Conservation (phyloP, 2,888 invertebrate genomes). For the Abrostola triplasia region DNA sequence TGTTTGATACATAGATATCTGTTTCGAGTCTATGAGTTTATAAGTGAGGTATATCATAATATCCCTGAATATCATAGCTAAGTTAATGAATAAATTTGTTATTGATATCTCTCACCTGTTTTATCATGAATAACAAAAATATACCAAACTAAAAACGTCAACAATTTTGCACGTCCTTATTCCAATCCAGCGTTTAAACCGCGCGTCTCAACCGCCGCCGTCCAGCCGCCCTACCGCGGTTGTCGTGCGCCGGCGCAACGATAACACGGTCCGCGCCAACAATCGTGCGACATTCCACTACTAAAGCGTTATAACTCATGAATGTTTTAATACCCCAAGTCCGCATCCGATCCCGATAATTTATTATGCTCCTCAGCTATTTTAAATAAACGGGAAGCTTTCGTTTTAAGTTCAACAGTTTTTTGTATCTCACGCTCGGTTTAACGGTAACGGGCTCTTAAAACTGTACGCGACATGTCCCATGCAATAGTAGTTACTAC, state of each 20-base stretch:
- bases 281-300: slow-evolving; percentile 63
- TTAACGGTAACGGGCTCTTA: slow-evolving; percentile 4
- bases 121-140: no score
- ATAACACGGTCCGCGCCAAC: slow-evolving; percentile 59
- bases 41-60: no score
- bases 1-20: no score
- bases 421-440: slow-evolving; percentile 30
- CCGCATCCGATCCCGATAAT: slow-evolving; percentile 57
- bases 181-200: slow-evolving; percentile 16
- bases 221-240: slow-evolving; percentile 27
- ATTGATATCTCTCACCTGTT: no score
- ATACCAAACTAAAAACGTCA: no score
- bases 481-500: neutral
- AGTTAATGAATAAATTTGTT: no score
- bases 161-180: neutral
- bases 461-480: neutral
- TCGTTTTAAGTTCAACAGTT: slow-evolving; percentile 43
- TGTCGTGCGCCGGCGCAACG: slow-evolving; percentile 62
- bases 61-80: no score
- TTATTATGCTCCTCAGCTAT: slow-evolving; percentile 55
- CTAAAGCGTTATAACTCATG: slow-evolving; percentile 69
- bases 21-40: no score
- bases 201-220: slow-evolving; percentile 25
- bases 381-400: slow-evolving; percentile 58
- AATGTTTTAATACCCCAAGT: slow-evolving; percentile 65